Evolutionary conservation across 1,140 invertebrate genomes (phyloP).

Genomic region (Saccostrea echinata): DNA sequence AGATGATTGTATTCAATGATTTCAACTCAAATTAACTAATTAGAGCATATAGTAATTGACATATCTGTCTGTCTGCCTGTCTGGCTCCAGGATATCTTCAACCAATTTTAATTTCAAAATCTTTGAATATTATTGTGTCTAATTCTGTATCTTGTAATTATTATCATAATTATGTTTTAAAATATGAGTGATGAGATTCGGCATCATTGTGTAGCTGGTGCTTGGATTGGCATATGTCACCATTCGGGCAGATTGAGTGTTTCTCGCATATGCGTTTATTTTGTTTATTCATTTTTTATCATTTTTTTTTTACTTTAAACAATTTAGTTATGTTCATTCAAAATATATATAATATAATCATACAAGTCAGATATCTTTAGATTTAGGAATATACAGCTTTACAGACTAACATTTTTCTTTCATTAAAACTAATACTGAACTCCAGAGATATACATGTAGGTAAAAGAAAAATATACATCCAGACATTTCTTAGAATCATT

Average conservation of each 20-base stretch:
- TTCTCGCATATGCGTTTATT: not conserved
- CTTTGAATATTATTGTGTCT: too few relatives aligned
- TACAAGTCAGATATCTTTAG: too few relatives aligned
- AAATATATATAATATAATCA: not conserved
- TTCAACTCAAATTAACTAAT: not conserved
- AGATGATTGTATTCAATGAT: not conserved
- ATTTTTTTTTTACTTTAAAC: not conserved
- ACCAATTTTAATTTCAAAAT: too few relatives aligned
- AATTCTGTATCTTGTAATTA: too few relatives aligned
- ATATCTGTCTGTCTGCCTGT: not conserved
- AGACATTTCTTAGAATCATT: not conserved
- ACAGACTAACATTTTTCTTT: slow-evolving; percentile 14
- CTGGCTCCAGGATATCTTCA: not conserved
- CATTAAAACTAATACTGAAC: not conserved
- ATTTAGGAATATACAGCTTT: not conserved
- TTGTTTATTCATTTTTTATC: not conserved
- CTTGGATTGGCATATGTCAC: too few relatives aligned
- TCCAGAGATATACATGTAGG: not conserved
- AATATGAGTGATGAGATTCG: too few relatives aligned
- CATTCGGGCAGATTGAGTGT: too few relatives aligned
- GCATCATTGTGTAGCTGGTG: too few relatives aligned
- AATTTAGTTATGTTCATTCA: not conserved
- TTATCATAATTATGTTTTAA: too few relatives aligned
- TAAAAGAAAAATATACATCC: not conserved
- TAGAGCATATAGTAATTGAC: not conserved